Base-by-base conservation (phyloP, 2,797 vertebrate species). In the Podarcis siculus region DNA sequence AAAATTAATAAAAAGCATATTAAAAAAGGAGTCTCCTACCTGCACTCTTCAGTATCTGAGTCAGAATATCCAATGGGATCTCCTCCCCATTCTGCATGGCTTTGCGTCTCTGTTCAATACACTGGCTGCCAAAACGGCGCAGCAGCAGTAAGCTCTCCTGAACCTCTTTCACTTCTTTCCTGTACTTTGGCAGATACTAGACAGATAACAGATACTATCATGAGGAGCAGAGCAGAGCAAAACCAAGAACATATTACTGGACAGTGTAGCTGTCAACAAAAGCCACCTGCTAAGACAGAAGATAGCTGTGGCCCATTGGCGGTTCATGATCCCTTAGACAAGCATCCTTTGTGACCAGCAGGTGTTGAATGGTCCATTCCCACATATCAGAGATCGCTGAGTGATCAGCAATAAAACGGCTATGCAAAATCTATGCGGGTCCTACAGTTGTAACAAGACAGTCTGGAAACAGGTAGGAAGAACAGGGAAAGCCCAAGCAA, bases 51-150 rank as follows among this genome's bases (percentile, higher is more conserved):
- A 99, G 97, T 81, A 99, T 98, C 92, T 98, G 97, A 0, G 98
- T 98, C 49, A 99, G 98, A 89, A 99, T 98, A 94, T 99, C 98
- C 1, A 96, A 88, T 0, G 98, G 97, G 2, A 96, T 94, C 0
- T 98, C 97, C 8, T 98, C 98, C 0, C 97, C 97, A 0, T 95
- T 96, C 91, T 92, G 89, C 7, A 99, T 95, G 73, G 97, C 98
- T n/a, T 92, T 94, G 71, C 95, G 97, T 86, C 98, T 97, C 2
- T 94, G 86, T 5, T 97, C 88, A 80, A 99, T 97, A 96, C 98
- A 98, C 82, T 97, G 91, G 87, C 96, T 96, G 79, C 97, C 98
- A 1, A 98, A 98, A 23, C 21, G 93, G 35, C 98, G 98, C 82
- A 99, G 96, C 4, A 98, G 95, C 37, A 73, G 94, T 77, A 97